Base-by-base conservation (phyloP, 2,797 vertebrate species). In the Semaprochilodus insignis region DNA sequence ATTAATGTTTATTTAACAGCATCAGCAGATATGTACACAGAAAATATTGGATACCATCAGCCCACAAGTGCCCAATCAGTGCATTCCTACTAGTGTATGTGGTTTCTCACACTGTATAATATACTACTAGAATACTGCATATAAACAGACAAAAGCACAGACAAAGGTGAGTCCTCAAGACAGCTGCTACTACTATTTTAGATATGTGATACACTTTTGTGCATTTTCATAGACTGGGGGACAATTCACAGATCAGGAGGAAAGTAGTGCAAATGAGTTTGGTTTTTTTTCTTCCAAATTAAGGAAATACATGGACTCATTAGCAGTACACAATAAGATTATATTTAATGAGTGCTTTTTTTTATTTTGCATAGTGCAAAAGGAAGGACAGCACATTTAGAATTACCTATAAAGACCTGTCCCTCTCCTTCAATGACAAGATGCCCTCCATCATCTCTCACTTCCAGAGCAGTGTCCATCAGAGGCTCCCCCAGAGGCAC, bases 341-440 rank as follows among this genome's bases (percentile, higher is more conserved):
- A 63, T 10, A 23, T 25, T 23, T 27, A 13, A 63, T 1, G 16
- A 31, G 25, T 31, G 27, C 2, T 10, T 23, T 21, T 21, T 3
- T 2, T n/a, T 57, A 19, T 62, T 19, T n/a, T n/a, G n/a, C n/a
- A n/a, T 3, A 31, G 2, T 23, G 3, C 25, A 48, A 51, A 51
- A 70, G 19, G 40, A 40, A 7, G n/a, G 51, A 10, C 14, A 48
- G 21, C 3, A 4, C 8, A 34, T 21, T 63, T 36, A 21, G 21
- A 21, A 36, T n/a, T 69, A 69, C 66, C 66, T 69, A 69, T 44
- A 11, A 69, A 69, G 66, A 98, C 84, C 91, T 99, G 96, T 74
- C 98, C 98, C 87, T 96, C 95, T 5, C 98, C 97, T 91, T 97
- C 94, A 16, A 94, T 89, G 78, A 99, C 83, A 75, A 90, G 4